Conservation (phyloP, 2,113 vertebrate genomes). For the Petroica traversi region DNA sequence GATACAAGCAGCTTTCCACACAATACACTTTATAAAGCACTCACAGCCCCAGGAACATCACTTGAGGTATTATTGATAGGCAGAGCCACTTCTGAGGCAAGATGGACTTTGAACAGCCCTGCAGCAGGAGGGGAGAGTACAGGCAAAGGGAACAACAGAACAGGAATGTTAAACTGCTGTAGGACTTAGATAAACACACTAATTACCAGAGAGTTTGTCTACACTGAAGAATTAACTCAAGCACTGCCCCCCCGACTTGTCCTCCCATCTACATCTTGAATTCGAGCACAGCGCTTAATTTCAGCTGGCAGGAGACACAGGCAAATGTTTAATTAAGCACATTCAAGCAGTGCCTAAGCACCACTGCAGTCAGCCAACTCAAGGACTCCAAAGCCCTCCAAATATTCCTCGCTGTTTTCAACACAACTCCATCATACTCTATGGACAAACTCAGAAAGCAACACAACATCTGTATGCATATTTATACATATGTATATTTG, state of each 20-base stretch:
- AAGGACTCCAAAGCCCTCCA: background rate
- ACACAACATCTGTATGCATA: background rate
- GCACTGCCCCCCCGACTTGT: background rate
- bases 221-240: background rate
- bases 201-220: background rate
- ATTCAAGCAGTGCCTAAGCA: background rate
- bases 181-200: background rate
- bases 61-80: background rate
- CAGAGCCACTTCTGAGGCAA: background rate
- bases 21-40: background rate
- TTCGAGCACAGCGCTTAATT: accelerated
- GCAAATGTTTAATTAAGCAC: background rate
- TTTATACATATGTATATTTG: background rate
- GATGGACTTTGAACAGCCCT: background rate
- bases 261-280: background rate
- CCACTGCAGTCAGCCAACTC: background rate
- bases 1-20: background rate
- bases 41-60: background rate
- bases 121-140: background rate
- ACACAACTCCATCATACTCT: background rate
- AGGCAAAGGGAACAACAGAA: background rate
- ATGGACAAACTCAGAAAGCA: background rate
- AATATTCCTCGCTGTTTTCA: background rate
- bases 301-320: background rate
- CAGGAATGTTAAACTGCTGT: background rate